Percentiles rank a stretch among this genome's conserved stretches.
Evolutionary conservation across 2,888 invertebrate genomes (phyloP).

Genomic region (Acronicta psi): DNA sequence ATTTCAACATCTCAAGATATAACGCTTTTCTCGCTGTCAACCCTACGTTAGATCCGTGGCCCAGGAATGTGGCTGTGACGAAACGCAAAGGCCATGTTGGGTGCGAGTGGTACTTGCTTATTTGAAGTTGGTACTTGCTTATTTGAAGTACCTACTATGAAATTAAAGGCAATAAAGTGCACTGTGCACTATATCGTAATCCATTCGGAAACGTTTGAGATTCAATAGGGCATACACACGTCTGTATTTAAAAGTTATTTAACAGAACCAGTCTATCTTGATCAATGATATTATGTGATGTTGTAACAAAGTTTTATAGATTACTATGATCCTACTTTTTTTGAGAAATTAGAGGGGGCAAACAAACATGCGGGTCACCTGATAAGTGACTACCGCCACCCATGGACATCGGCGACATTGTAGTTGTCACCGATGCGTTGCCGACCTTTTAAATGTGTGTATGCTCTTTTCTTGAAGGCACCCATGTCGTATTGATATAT

Average conservation of each 20-base stretch:
- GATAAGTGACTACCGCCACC: no score
- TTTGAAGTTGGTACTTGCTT: constrained; percentile 50
- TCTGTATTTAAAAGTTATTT: not conserved
- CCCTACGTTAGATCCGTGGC: constrained; percentile 53
- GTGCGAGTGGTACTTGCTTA: constrained; percentile 51
- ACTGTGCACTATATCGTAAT: constrained; percentile 50
- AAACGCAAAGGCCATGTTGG: constrained; percentile 68
- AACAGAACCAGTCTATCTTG: not conserved
- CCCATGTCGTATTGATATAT: no score
- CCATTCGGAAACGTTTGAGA: constrained; percentile 47
- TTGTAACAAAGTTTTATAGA: no score
- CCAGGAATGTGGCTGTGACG: constrained; percentile 72
- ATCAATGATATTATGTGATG: no score
- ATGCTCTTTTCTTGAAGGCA: no score
- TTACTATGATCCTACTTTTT: no score
- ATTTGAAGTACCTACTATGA: constrained; percentile 49
- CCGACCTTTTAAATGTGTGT: no score
- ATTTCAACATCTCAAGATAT: constrained; percentile 28
- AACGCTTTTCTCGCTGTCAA: constrained; percentile 37
- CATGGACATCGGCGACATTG: no score
- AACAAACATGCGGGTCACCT: no score
- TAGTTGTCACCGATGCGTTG: no score
- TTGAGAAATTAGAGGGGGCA: no score
- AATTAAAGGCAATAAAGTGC: constrained; percentile 55
- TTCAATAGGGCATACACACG: constrained; percentile 12